Conservation (phyloP, 2,113 vertebrate species). For the Brachionichthys hirsutus region DNA sequence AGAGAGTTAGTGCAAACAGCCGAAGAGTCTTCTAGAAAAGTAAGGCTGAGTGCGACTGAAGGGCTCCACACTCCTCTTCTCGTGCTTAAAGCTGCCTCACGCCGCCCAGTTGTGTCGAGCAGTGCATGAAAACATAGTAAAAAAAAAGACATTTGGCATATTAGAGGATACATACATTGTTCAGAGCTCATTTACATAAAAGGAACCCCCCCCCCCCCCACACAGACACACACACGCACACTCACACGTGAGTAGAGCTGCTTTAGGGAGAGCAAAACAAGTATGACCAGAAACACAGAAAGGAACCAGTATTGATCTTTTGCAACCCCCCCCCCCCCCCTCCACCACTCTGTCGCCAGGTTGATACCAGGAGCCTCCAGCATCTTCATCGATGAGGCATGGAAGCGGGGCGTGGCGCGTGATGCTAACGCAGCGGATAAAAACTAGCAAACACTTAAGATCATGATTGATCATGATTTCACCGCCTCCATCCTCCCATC, state of each 20-base stretch:
- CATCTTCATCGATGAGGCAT: no score
- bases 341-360: no score
- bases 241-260: conserved; percentile 78
- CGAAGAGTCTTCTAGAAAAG: conserved; percentile 57
- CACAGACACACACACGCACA: conserved; percentile 16
- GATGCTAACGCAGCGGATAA: conserved; percentile 30
- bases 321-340: no score
- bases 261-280: conserved; percentile 82
- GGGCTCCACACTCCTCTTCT: conserved; percentile 62
- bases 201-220: no score
- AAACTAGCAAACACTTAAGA: conserved; percentile 20
- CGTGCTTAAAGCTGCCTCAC: conserved; percentile 85
- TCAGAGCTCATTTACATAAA: conserved; percentile 85
- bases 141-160: conserved; percentile 85
- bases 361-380: no score
- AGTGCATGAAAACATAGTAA: conserved; percentile 89
- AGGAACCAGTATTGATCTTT: conserved; percentile 27
- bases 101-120: conserved; percentile 80
- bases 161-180: conserved; percentile 87
- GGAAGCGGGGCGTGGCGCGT: background rate
- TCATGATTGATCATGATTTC: conserved; percentile 45
- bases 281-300: conserved; percentile 43
- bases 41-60: conserved; percentile 70
- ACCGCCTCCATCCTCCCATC: conserved; percentile 29
- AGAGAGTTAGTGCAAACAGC: conserved; percentile 66